These are phyloP conservation scores for Lycaena phlaeas DNA, from an alignment of 2,888 invertebrate species.

Conservation along the genomic window DNA sequence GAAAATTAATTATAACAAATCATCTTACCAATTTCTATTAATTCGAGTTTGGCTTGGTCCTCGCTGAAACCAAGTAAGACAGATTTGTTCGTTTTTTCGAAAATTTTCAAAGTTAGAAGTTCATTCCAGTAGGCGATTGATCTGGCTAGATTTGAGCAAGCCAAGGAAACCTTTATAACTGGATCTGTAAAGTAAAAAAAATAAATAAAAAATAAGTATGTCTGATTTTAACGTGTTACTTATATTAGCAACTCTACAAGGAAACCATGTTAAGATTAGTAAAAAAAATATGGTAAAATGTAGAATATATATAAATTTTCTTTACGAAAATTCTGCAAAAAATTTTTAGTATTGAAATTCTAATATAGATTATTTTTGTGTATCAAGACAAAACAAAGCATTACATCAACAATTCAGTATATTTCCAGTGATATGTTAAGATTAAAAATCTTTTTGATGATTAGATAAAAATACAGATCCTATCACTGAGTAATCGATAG, in stretches of 20 bases:
- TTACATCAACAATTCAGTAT: neutral
- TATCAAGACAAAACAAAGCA: neutral
- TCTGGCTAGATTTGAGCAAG: conserved; percentile 81
- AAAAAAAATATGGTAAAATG: too few relatives aligned
- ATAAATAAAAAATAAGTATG: neutral
- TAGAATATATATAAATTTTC: too few relatives aligned
- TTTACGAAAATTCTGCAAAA: too few relatives aligned
- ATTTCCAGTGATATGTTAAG: conserved; percentile 3
- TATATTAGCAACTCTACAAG: too few relatives aligned
- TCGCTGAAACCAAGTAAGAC: conserved; percentile 80
- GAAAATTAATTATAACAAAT: too few relatives aligned
- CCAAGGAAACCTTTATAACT: conserved; percentile 83
- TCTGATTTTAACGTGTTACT: too few relatives aligned
- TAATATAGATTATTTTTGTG: too few relatives aligned
- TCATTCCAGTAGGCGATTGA: conserved; percentile 90
- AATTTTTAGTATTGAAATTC: too few relatives aligned
- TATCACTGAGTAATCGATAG: neutral
- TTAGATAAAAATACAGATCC: neutral
- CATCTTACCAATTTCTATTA: conserved; percentile 78
- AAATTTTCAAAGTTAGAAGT: conserved; percentile 81
- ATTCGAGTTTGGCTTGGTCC: conserved; percentile 83
- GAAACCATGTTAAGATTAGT: too few relatives aligned
- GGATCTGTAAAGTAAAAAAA: conserved; percentile 74
- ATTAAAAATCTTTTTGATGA: neutral
- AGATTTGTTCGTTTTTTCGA: conserved; percentile 74